Base-by-base conservation (phyloP, 2,888 invertebrate genomes). In the Pristionchus mayeri region DNA sequence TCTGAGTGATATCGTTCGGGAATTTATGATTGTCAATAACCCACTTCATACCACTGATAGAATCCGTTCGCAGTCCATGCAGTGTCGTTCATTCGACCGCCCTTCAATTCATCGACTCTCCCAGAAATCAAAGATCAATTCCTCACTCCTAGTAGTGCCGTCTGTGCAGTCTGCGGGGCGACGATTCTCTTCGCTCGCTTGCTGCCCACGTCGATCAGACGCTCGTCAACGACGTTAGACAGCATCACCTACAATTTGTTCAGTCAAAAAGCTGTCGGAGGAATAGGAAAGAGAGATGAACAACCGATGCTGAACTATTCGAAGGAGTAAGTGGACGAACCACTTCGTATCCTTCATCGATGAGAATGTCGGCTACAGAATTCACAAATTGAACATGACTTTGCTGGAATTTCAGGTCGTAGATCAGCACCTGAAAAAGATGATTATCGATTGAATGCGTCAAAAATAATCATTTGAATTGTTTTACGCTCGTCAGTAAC, bases 271-370 rank as follows among this genome's bases (percentile, higher is more conserved):
- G 57, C 9, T 27, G 27, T 7, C 21, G 6, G n/a, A 27, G n/a
- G 24, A 54, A 4, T 54, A n/a, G 11, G 54, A 54, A 54, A 50
- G 13, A 3, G 50, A 50, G 21, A 50, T 50, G 9, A 50, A 50
- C 16, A 50, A 50, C 50, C 2, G 50, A 57, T 57, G 2, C 24
- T 71, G 2, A 18, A 27, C n/a, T 24, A 16, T 50, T 16, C 16
- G 21, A 21, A 27, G 57, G 11, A 27, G 21, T 11, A 21, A 30
- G 7, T 21, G 2, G 18, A 85, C 86, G 24, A 6, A 88, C 88
- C 86, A 88, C 88, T 84, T 88, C 85, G 34, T 86, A 86, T 67
- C 87, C 88, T 6, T 85, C 86, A 83, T 88, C 86, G 3, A 86
- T 86, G 54, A 88, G 54, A 57, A 81, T 83, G 60, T 88, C 88